Evolutionary conservation across 2,113 vertebrate genomes (phyloP), one percentile per base, ranked within the genome.

Genomic region (Pterophyllum scalare): DNA sequence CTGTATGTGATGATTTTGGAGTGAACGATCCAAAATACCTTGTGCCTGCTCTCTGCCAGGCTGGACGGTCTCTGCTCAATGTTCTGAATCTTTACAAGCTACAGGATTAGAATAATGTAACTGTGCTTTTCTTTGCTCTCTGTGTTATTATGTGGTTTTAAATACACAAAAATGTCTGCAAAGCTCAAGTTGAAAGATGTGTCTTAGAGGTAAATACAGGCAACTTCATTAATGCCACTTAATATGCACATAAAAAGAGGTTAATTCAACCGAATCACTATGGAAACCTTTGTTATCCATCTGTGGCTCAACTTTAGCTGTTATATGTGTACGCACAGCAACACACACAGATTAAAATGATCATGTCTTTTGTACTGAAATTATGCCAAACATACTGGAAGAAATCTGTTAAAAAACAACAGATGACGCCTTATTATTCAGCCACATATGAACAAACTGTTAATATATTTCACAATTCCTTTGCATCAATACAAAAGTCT

Each of bases 171-270:
- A 31, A 31, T 1, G 13, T 64, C 20, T 78, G 31, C 24, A 28
- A 38, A 56, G 22, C 38, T 75, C 20, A 7, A 64, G 38, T 2
- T 77, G 52, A 86, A 84, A 74, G 33, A 81, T 15, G 9, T 38
- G 52, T 58, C 62, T 76, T 59, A 59, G 31, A 83, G 80, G 86
- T 81, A 81, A 87, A 83, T 75, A 82, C 35, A 46, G 31, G 14
- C 28, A 26, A 26, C n/a, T 38, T 75, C 65, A 83, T 88, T 86
- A 78, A 79, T 62, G 75, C 70, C 60, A 59, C 65, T 88, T 84
- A 72, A 70, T 84, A 86, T 90, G 74, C 89, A 79, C 75, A 87
- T 70, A 88, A 81, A 67, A 84, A 77, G 28, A 57, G 43, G 35
- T 62, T 82, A 61, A 85, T 82, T 79, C 84, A 74, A 38, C 26